phyloP scores from a whole-genome alignment of 2,888 invertebrate genomes.

The Halocaridina rubra region DNA sequence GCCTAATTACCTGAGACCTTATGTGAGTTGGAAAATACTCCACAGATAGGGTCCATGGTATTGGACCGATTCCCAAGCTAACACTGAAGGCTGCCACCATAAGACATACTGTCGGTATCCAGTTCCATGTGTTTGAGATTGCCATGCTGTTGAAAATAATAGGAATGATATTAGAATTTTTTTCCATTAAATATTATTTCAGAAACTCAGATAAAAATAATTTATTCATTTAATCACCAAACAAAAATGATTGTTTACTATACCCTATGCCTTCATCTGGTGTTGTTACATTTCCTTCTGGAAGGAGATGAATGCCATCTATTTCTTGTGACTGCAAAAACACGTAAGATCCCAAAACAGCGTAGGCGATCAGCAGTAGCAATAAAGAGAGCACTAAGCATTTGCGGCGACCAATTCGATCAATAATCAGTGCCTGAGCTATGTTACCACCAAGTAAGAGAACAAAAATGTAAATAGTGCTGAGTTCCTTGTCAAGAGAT shows the following conservation, averaged over 20 bases:
- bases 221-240: too few relatives aligned
- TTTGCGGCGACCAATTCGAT: neutral
- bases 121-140: neutral
- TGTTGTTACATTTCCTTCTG: neutral
- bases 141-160: too few relatives aligned
- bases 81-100: neutral
- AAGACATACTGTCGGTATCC: neutral
- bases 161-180: too few relatives aligned
- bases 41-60: neutral
- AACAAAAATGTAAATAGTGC: neutral
- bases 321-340: neutral
- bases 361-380: neutral
- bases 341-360: neutral
- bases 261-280: neutral
- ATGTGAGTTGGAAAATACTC: neutral
- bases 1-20: neutral
- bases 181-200: too few relatives aligned
- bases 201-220: too few relatives aligned
- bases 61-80: neutral
- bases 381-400: neutral
- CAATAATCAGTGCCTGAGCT: neutral
- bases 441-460: neutral
- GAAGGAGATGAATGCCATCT: neutral
- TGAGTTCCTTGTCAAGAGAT: neutral
- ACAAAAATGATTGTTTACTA: too few relatives aligned